Base-by-base conservation (phyloP, 35 echinoderm and acorn worm species). In the Apostichopus californicus region DNA sequence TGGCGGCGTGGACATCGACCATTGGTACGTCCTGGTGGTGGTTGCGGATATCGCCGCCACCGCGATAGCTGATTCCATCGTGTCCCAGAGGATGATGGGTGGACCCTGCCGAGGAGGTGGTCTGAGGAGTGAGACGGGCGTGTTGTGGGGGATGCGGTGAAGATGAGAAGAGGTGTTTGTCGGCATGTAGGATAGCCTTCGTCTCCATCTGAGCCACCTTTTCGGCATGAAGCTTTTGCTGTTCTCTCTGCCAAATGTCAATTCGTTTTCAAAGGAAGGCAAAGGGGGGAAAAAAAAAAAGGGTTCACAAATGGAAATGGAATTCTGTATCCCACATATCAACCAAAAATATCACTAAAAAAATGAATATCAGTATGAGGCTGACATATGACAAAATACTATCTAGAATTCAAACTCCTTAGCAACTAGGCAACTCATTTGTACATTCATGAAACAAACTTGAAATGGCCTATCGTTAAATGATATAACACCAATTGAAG, bases 1-100 rank as follows among this genome's bases (percentile, higher is more conserved):
- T n/a, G n/a, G n/a, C n/a, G n/a, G n/a, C n/a, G 57, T 99, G 93
- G 13, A 93, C 86, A 55, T 94, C 93, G 5, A 78, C 66, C 53
- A 90, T 75, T 4, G 88, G 88, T 22, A 90, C 24, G 52, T 90
- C 88, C n/a, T 75, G 68, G 53, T 46, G 88, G 88, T 78, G 88
- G 54, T 90, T 75, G 24, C 88, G 28, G 56, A 87, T 86, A 22
- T 95, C 90, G 9, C 56, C 56, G 5, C 65, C 58, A 88, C 63
- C 83, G 4, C 52, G 15, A 17, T 86, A 85, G 79, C 68, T 52
- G 6, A 90, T 20, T 23, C 57, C 56, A 8, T 71, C 86, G 18
- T 83, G 80, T 26, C 52, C 80, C 80, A 83, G 86, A 23, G 57
- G 25, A 46, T 87, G 86, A 52, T 87, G 86, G 58, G 86, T 55